These are phyloP conservation scores for Ispidina lecontei DNA, from an alignment of 2,797 vertebrate genomes.

Conservation along the genomic window DNA sequence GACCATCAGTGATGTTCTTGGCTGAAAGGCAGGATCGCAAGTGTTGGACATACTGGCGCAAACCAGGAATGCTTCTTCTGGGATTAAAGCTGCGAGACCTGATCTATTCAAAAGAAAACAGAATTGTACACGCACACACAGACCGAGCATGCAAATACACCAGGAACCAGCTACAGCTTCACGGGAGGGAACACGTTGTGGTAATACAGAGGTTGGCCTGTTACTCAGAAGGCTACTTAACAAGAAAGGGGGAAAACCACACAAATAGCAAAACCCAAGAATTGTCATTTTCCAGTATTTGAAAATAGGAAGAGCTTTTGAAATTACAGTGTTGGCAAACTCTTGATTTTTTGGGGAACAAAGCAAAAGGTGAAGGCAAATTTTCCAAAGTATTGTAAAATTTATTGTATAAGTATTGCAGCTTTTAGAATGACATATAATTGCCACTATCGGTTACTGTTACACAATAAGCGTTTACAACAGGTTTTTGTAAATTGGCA, in stretches of 20 bases:
- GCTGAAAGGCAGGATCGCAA: conserved; percentile 27
- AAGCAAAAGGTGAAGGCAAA: conserved; percentile 63
- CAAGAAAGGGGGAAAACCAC: background rate
- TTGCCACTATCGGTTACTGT: conserved; percentile 76
- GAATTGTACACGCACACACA: background rate
- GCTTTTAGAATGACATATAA: conserved; percentile 79
- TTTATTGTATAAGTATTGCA: conserved; percentile 86
- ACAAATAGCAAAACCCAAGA: background rate
- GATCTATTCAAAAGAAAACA: background rate
- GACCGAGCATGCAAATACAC: conserved; percentile 26
- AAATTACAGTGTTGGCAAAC: conserved; percentile 36
- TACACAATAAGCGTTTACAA: conserved; percentile 80
- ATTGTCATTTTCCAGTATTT: background rate
- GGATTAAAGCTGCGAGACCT: conserved; percentile 36
- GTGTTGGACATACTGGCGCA: background rate
- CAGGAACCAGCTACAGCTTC: background rate
- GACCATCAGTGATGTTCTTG: conserved; percentile 8
- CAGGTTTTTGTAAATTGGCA: conserved; percentile 76
- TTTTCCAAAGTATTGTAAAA: conserved; percentile 81
- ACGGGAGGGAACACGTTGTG: background rate
- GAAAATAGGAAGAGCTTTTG: background rate
- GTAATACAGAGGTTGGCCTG: background rate
- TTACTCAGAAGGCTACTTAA: background rate
- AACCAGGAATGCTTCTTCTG: conserved; percentile 37
- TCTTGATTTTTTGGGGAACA: conserved; percentile 7